Evolutionary conservation across 2,797 vertebrate genomes (phyloP).

Genomic region (Schizopygopsis malacanthus): DNA sequence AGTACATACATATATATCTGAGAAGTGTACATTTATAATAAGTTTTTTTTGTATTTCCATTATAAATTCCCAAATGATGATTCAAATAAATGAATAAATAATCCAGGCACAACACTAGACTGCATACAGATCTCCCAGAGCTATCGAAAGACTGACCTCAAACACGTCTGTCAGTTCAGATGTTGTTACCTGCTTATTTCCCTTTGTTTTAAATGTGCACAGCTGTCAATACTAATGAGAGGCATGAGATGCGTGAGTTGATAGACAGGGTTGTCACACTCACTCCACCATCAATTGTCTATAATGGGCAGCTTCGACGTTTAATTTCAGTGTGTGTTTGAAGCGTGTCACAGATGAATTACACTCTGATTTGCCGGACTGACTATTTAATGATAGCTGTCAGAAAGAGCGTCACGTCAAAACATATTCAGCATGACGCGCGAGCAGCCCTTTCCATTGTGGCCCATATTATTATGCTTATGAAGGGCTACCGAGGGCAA

Average conservation of each 20-base stretch:
- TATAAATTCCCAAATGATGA: neutral
- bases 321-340: constrained; percentile 50
- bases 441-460: constrained; percentile 29
- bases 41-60: neutral
- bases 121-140: neutral
- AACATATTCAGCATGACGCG: constrained; percentile 5
- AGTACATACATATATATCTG: no score
- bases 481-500: neutral
- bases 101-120: neutral
- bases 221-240: neutral
- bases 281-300: constrained; percentile 36
- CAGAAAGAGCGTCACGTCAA: constrained; percentile 24
- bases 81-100: neutral
- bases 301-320: constrained; percentile 48
- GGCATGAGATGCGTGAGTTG: constrained; percentile 21
- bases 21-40: no score
- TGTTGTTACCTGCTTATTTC: neutral
- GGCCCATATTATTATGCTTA: neutral
- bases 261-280: constrained; percentile 15
- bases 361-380: constrained; percentile 41
- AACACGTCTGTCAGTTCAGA: neutral
- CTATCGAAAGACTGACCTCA: neutral
- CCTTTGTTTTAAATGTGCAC: constrained; percentile 6
- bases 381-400: constrained; percentile 53
- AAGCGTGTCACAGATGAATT: constrained; percentile 38